These are phyloP conservation scores for Chaenodraco wilsoni DNA, from an alignment of 2,797 vertebrate genomes.

Conservation along the genomic window DNA sequence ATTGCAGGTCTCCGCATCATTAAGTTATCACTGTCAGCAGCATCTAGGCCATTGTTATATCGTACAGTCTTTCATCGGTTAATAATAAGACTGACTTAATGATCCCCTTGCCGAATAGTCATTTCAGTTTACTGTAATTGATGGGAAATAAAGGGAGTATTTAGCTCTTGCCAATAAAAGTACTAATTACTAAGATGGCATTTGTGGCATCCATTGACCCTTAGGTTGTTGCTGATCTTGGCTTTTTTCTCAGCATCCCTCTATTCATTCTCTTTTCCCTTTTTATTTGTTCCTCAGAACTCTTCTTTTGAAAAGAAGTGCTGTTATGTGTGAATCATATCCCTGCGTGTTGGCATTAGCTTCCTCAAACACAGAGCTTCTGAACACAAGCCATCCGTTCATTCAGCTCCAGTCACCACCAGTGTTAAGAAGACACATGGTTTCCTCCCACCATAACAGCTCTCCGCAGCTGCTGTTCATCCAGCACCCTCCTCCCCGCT, in stretches of 20 bases:
- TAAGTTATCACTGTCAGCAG: constrained; percentile 38
- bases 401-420: constrained; percentile 22
- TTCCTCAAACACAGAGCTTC: constrained; percentile 36
- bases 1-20: constrained; percentile 42
- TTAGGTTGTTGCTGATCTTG: constrained; percentile 39
- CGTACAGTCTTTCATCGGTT: constrained; percentile 6
- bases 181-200: constrained; percentile 35
- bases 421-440: constrained; percentile 23
- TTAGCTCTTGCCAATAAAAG: constrained; percentile 20
- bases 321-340: constrained; percentile 40
- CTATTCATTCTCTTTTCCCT: neutral
- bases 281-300: constrained; percentile 11
- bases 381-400: constrained; percentile 23
- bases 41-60: constrained; percentile 12
- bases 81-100: constrained; percentile 24
- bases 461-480: constrained; percentile 38
- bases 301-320: constrained; percentile 23
- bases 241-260: constrained; percentile 11
- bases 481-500: constrained; percentile 24
- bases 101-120: constrained; percentile 18
- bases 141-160: constrained; percentile 9
- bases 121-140: constrained; percentile 14
- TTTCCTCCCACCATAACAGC: constrained; percentile 26
- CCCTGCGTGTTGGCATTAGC: constrained; percentile 18
- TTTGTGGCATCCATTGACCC: constrained; percentile 36